These are phyloP conservation scores for Pterobdella sp. DNA, from an alignment of 2,888 invertebrate species.

Conservation along the genomic window DNA sequence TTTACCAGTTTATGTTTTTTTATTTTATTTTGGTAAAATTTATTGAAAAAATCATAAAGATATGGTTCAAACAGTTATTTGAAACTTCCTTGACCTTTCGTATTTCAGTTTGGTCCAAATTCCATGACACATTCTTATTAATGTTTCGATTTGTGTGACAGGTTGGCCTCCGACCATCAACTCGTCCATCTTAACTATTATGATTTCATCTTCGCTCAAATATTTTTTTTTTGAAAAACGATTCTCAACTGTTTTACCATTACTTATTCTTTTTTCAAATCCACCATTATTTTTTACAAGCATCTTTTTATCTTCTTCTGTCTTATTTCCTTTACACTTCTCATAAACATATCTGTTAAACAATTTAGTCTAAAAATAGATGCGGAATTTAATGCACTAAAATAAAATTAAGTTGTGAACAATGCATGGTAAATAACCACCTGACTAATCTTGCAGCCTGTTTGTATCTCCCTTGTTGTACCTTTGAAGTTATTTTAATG, in stretches of 20 bases:
- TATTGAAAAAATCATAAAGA: too few species aligned
- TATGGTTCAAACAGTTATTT: too few species aligned
- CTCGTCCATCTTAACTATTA: neutral
- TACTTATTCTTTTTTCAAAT: neutral
- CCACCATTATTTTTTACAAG: neutral
- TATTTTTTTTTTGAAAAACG: too few species aligned
- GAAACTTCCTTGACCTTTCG: too few species aligned
- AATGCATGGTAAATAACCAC: neutral
- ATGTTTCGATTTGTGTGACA: constrained; percentile 12
- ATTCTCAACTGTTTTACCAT: too few species aligned
- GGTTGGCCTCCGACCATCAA: neutral
- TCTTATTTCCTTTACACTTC: neutral
- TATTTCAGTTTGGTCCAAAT: constrained; percentile 35
- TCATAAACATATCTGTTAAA: neutral
- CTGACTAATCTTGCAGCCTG: neutral
- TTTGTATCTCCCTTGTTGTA: constrained; percentile 3
- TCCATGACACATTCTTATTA: constrained; percentile 33
- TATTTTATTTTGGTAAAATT: too few species aligned
- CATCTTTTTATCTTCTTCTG: neutral
- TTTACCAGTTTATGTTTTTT: too few species aligned
- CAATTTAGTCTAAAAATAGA: too few species aligned
- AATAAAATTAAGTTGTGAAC: neutral
- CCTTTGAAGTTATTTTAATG: too few species aligned
- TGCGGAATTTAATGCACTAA: neutral
- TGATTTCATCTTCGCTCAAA: neutral